Evolutionary conservation across 2,113 vertebrate genomes (phyloP).

Genomic region (Cisticola juncidis): DNA sequence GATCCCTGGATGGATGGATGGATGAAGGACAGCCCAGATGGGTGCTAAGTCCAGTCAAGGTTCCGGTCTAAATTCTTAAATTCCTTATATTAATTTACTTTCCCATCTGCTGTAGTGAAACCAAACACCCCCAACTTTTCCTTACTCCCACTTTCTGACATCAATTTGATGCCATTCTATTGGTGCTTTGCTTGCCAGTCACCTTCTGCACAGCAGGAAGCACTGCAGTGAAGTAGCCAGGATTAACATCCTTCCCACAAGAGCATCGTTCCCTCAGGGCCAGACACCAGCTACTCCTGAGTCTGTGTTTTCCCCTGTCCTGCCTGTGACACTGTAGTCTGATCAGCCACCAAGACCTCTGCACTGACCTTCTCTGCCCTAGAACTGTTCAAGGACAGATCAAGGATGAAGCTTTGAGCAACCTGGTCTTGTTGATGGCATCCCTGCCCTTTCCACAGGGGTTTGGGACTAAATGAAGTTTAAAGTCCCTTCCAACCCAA

Average conservation of each 20-base stretch:
- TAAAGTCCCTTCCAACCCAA: background rate
- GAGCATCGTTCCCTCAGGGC: background rate
- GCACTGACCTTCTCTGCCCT: background rate
- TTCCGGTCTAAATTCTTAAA: conserved; percentile 20
- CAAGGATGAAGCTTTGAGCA: background rate
- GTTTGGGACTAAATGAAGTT: background rate
- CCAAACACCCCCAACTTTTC: background rate
- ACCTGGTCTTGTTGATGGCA: background rate
- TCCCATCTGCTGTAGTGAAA: conserved; percentile 50
- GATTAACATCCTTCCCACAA: background rate
- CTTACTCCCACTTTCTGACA: conserved; percentile 5
- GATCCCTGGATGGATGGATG: background rate
- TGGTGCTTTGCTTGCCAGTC: background rate
- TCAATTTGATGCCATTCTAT: background rate
- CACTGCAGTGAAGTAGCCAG: rapidly evolving
- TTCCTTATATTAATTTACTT: conserved; percentile 41
- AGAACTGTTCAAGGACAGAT: background rate
- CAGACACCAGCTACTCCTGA: background rate
- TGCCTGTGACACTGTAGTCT: background rate
- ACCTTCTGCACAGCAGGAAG: background rate
- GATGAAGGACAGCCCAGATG: conserved; percentile 45
- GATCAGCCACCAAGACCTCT: background rate
- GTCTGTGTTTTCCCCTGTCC: background rate
- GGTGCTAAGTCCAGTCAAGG: conserved; percentile 4
- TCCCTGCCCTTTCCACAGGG: background rate